These are phyloP conservation scores for Fukomys damarensis DNA, from an alignment of 2,113 vertebrate genomes.

Conservation along the genomic window DNA sequence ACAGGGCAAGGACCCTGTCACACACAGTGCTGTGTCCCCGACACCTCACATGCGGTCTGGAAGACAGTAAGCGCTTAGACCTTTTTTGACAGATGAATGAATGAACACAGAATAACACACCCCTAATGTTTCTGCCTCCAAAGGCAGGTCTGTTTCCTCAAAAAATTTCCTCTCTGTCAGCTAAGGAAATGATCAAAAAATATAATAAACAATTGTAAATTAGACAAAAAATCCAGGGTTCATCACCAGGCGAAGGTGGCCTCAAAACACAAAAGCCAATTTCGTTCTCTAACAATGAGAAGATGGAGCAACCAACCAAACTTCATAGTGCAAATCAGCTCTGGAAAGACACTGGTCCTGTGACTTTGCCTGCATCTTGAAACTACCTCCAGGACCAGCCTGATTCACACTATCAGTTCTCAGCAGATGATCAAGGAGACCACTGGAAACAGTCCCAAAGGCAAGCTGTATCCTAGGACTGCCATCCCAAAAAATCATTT, in stretches of 20 bases:
- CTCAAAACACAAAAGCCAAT: neutral
- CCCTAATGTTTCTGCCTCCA: neutral
- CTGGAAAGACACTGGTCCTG: neutral
- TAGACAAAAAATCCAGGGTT: neutral
- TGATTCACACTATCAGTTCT: neutral
- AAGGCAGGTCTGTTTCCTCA: neutral
- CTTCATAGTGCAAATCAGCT: neutral
- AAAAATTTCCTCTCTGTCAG: neutral
- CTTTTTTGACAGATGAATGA: neutral
- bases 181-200: neutral
- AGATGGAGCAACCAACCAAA: neutral
- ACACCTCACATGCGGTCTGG: neutral
- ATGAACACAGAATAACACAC: neutral
- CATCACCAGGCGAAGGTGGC: neutral
- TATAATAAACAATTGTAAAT: neutral
- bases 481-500: neutral
- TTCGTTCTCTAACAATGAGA: neutral
- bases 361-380: neutral
- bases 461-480: neutral
- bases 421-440: neutral
- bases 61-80: neutral
- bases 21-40: fast-evolving
- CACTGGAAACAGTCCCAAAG: neutral
- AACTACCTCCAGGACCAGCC: neutral
- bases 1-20: neutral